phyloP scores from a whole-genome alignment of 1,140 invertebrate species.

The Drosophila kikkawai region DNA sequence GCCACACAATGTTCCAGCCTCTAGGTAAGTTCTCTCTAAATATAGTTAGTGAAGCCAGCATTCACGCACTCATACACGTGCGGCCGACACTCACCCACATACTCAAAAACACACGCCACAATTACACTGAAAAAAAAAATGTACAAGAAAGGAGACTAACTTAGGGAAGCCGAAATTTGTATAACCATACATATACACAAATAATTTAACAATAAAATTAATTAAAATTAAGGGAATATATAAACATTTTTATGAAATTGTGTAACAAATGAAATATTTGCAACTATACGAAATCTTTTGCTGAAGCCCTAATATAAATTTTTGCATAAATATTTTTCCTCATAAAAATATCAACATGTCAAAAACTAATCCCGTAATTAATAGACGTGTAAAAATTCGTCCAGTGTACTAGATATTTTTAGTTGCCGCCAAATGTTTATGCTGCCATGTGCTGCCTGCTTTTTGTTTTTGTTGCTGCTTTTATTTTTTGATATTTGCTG shows the following conservation, averaged over 20 bases:
- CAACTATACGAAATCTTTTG: neutral
- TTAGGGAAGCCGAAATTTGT: too few species aligned
- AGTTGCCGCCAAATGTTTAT: constrained; percentile 59
- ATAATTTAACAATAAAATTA: too few species aligned
- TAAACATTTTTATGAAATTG: too few species aligned
- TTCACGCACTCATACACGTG: constrained; percentile 37
- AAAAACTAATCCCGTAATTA: neutral
- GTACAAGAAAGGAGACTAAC: too few species aligned
- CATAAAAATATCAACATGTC: neutral
- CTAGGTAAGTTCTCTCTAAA: constrained; percentile 55
- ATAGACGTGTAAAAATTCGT: neutral
- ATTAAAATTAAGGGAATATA: too few species aligned
- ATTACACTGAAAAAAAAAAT: neutral
- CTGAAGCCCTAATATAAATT: neutral
- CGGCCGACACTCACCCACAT: constrained; percentile 25
- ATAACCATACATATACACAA: too few species aligned
- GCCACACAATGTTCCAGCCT: constrained; percentile 21
- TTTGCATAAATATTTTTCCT: neutral
- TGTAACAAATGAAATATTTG: too few species aligned
- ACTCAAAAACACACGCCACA: constrained; percentile 11
- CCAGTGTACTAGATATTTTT: constrained; percentile 52
- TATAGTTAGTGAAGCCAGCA: constrained; percentile 48
- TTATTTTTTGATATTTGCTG: constrained; percentile 42
- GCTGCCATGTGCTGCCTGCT: constrained; percentile 68
- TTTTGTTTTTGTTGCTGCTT: constrained; percentile 31